Conservation (phyloP, 1,140 invertebrate genomes). For the Brachionus paranguensis region DNA sequence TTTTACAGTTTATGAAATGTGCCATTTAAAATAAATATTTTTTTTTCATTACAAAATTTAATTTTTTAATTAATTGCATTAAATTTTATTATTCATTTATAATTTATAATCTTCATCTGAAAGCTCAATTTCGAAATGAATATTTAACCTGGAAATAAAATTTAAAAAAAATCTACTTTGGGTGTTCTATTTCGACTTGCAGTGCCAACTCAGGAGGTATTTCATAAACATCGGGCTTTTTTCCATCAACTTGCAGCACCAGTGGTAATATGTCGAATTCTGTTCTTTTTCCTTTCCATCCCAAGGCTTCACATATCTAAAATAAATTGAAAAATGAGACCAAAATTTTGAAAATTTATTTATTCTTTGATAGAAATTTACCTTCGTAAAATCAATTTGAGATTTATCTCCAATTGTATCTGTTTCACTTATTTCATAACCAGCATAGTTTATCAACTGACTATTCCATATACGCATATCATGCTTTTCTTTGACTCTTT, state of each 20-base stretch:
- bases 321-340: background rate
- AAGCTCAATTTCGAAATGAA: no score
- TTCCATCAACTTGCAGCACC: constrained; percentile 82
- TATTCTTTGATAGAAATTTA: constrained; percentile 49
- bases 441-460: constrained; percentile 80
- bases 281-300: constrained; percentile 65
- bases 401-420: constrained; percentile 53
- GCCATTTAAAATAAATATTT: no score
- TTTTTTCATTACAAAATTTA: no score
- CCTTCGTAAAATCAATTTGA: constrained; percentile 81
- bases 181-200: constrained; percentile 76
- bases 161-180: constrained; percentile 66
- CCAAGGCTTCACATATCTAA: constrained; percentile 78
- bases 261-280: constrained; percentile 81
- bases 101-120: no score
- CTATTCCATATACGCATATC: constrained; percentile 84
- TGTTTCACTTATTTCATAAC: constrained; percentile 61
- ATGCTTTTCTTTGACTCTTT: constrained; percentile 70
- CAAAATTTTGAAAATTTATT: constrained; percentile 27
- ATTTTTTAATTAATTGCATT: no score
- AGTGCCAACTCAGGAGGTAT: constrained; percentile 79
- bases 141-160: background rate
- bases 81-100: no score
- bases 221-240: constrained; percentile 83
- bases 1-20: no score